Conservation (phyloP, 2,113 vertebrate species). For the Tachycineta bicolor region DNA sequence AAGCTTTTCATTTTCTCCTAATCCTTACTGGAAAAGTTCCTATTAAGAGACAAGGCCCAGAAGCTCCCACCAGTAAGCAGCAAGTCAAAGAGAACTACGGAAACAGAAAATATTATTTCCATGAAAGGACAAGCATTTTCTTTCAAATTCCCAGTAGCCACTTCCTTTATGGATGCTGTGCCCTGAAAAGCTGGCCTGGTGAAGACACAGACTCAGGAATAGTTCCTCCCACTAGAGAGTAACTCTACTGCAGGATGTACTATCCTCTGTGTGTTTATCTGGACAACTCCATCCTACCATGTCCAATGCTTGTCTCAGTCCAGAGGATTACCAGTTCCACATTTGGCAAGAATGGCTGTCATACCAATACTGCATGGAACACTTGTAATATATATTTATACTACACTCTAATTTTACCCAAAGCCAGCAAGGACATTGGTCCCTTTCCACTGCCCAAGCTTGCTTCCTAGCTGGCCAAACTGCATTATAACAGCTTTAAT, state of each 20-base stretch:
- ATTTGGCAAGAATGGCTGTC: not conserved
- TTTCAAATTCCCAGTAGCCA: not conserved
- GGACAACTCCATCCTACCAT: not conserved
- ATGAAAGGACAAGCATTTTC: not conserved
- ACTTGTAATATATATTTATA: not conserved
- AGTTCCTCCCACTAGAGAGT: not conserved
- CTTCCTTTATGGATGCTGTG: not conserved
- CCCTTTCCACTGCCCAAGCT: not conserved
- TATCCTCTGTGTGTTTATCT: not conserved
- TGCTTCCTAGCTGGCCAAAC: not conserved
- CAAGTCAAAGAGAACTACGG: not conserved
- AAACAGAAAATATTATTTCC: not conserved
- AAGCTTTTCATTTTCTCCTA: not conserved
- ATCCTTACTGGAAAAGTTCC: not conserved
- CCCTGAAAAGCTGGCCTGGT: not conserved
- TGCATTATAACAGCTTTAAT: not conserved
- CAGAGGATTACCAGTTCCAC: not conserved
- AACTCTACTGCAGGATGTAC: not conserved
- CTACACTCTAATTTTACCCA: not conserved
- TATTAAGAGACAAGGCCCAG: not conserved
- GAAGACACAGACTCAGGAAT: not conserved
- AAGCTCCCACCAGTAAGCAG: not conserved
- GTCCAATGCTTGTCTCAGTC: not conserved
- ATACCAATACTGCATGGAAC: not conserved
- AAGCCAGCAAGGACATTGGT: not conserved